These are phyloP conservation scores for Parus major DNA, from an alignment of 2,113 vertebrate species.

Conservation along the genomic window DNA sequence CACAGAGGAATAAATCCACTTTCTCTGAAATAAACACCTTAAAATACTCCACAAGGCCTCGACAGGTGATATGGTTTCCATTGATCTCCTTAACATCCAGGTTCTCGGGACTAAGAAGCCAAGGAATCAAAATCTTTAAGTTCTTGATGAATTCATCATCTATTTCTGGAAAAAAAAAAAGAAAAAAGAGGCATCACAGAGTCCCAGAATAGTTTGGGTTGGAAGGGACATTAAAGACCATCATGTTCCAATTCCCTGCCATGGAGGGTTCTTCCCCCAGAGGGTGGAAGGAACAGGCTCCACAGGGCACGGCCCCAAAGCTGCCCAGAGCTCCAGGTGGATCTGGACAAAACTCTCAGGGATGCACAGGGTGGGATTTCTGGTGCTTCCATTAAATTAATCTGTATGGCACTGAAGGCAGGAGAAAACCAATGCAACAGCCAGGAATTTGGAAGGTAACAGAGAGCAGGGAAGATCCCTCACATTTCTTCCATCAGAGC, in stretches of 20 bases:
- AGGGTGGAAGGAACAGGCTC: neutral
- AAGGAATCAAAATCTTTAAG: slow-evolving; percentile 94
- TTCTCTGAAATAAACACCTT: slow-evolving; percentile 78
- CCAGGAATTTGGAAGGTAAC: neutral
- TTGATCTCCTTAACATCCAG: slow-evolving; percentile 98
- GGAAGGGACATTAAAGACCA: neutral
- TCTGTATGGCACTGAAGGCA: neutral
- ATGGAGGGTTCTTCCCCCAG: neutral
- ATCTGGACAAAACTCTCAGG: neutral
- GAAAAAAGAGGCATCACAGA: neutral
- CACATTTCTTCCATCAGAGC: neutral
- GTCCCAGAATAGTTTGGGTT: neutral
- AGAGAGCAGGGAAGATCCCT: neutral
- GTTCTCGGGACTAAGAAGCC: slow-evolving; percentile 89
- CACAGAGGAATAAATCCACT: neutral
- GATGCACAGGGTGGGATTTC: neutral
- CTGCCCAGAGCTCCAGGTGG: neutral
- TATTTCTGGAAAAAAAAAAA: slow-evolving; percentile 78
- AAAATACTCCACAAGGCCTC: slow-evolving; percentile 96
- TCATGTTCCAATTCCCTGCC: neutral
- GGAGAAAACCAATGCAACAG: neutral
- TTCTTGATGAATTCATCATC: slow-evolving; percentile 94
- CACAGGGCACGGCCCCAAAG: neutral
- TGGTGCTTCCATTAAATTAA: neutral
- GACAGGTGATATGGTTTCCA: slow-evolving; percentile 94